Base-by-base conservation (phyloP, 2,797 vertebrate species). In the Arrhamphus sclerolepis region DNA sequence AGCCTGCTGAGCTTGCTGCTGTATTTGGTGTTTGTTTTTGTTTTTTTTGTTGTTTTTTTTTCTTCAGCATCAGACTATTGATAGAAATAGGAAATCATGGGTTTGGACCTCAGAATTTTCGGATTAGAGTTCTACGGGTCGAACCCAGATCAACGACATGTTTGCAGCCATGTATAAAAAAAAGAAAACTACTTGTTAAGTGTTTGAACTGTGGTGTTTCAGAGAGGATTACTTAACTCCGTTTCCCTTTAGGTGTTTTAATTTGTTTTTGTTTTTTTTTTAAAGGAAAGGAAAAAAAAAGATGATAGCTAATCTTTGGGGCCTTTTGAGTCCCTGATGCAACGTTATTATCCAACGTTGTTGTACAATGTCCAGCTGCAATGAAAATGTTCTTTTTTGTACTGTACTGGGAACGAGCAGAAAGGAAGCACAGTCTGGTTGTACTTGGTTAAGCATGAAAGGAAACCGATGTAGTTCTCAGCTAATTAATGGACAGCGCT, bases 191-290 rank as follows among this genome's bases (percentile, higher is more conserved):
- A 81, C 84, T 90, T 38, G 87, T 92, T 81, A 82, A 83, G 87
- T 93, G 92, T 93, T 91, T 90, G 70, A 90, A 90, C 80, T 91
- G 91, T 93, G 89, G 78, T 91, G 88, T 92, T 90, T 89, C 83
- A 84, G 89, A 90, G 88, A 86, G 83, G 80, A 90, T 84, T 80
- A 78, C 82, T 82, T 83, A 75, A 84, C 72, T 66, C 58, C 49
- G 76, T 80, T 86, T 88, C 87, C 76, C 68, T 87, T 86, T 87
- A 84, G 80, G 81, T 90, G 87, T 90, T 89, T 75, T 89, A 66
- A 75, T 75, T 85, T 90, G 87, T 90, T 89, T 75, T 89, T 66
- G 75, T 75, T 85, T 84, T 62, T 50, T 29, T 56, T 34, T 0
- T 22, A 42, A 79, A 56, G 70, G 70, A 72, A 59, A 57, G 71